Evolutionary conservation across 2,113 vertebrate genomes (phyloP).

Genomic region (Neomonachus schauinslandi): DNA sequence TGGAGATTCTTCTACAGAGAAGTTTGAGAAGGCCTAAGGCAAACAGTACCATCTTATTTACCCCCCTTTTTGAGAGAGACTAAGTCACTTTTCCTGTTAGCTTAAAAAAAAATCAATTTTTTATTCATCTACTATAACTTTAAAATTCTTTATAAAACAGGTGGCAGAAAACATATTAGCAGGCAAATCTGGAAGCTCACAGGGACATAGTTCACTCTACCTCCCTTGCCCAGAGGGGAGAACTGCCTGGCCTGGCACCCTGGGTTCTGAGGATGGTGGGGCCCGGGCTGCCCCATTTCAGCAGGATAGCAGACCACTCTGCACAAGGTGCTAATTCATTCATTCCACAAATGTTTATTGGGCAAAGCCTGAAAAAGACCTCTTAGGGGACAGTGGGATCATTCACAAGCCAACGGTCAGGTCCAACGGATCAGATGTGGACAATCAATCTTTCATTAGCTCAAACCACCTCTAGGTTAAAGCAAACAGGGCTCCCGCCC

Average conservation of each 20-base stretch:
- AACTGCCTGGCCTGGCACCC: background rate
- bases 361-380: constrained; percentile 46
- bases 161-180: background rate
- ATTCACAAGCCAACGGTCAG: constrained; percentile 75
- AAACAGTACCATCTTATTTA: background rate
- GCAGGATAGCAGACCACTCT: background rate
- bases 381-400: constrained; percentile 64
- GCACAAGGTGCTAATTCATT: constrained; percentile 79
- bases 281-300: background rate
- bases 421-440: constrained; percentile 63
- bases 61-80: background rate
- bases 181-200: constrained; percentile 8
- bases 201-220: background rate
- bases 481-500: constrained; percentile 30
- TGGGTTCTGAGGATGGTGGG: background rate
- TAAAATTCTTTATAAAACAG: constrained; percentile 37
- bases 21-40: background rate
- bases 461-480: constrained; percentile 63
- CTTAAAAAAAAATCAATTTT: background rate
- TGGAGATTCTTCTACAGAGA: background rate
- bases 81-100: background rate
- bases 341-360: constrained; percentile 73
- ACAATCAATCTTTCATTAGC: constrained; percentile 78
- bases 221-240: background rate
- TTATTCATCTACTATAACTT: background rate